Evolutionary conservation across 92 coral and sea anemone species (phyloP).

Genomic region (Porites rus): DNA sequence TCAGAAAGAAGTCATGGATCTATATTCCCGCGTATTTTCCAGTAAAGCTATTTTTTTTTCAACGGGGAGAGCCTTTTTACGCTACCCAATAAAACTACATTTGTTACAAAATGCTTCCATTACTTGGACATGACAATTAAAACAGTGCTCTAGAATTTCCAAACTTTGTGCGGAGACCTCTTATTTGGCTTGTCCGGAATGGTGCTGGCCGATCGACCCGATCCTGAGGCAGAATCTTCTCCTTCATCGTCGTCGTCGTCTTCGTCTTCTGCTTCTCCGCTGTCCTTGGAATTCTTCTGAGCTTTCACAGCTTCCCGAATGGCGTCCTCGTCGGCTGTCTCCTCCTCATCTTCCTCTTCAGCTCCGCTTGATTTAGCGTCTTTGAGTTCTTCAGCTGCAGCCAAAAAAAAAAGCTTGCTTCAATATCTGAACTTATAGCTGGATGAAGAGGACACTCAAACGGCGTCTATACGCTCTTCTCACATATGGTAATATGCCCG

Average conservation of each 20-base stretch:
- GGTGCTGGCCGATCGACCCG: slow-evolving; percentile 54
- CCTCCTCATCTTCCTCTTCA: slow-evolving; percentile 59
- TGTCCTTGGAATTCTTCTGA: slow-evolving; percentile 51
- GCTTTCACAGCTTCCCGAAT: slow-evolving; percentile 66
- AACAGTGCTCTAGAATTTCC: slow-evolving; percentile 54
- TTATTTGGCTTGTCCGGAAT: slow-evolving; percentile 52
- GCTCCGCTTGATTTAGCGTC: slow-evolving; percentile 41
- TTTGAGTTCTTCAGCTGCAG: slow-evolving; percentile 44
- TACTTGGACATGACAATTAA: slow-evolving; percentile 17
- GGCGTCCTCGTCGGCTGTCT: slow-evolving; percentile 68
- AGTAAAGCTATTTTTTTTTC: neutral
- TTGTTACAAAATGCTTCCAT: neutral
- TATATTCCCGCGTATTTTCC: too few species aligned
- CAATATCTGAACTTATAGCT: too few species aligned
- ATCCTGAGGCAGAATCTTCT: slow-evolving; percentile 60
- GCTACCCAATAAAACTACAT: neutral
- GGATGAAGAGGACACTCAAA: too few species aligned
- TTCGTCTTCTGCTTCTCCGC: slow-evolving; percentile 66
- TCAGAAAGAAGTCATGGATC: too few species aligned
- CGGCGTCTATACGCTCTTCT: too few species aligned
- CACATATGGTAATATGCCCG: too few species aligned
- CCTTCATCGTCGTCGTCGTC: slow-evolving; percentile 74
- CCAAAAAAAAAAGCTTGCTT: neutral
- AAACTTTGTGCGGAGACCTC: slow-evolving; percentile 44
- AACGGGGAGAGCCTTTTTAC: neutral